These are phyloP conservation scores for Alauda arvensis DNA, from an alignment of 2,797 vertebrate genomes.

Conservation along the genomic window DNA sequence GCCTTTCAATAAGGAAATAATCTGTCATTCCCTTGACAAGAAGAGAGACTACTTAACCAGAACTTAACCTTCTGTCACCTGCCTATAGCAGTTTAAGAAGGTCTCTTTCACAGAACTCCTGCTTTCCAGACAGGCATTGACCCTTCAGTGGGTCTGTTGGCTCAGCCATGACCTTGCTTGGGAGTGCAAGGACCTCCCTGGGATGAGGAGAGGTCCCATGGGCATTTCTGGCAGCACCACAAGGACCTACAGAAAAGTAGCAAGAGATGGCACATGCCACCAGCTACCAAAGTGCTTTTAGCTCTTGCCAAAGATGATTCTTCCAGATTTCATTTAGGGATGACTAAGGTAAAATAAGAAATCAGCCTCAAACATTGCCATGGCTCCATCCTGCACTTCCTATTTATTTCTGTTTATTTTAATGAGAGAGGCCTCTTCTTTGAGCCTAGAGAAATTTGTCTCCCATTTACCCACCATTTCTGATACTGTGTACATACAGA, in stretches of 20 bases:
- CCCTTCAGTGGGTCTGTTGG: background rate
- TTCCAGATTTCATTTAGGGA: background rate
- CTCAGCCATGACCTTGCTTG: background rate
- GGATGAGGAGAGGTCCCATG: background rate
- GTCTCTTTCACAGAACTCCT: background rate
- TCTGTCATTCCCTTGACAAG: rapidly evolving
- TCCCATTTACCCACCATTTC: background rate
- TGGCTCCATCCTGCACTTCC: background rate
- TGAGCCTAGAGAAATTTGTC: background rate
- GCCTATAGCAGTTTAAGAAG: background rate
- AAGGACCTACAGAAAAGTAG: background rate
- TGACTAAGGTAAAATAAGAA: background rate
- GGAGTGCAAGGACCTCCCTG: background rate
- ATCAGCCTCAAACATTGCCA: background rate
- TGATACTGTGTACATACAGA: background rate
- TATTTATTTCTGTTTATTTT: background rate
- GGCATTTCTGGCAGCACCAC: background rate
- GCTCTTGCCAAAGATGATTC: background rate
- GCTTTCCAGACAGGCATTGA: background rate
- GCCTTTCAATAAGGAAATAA: background rate
- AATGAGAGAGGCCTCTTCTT: background rate
- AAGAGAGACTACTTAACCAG: background rate
- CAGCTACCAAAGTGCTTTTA: background rate
- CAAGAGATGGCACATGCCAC: background rate
- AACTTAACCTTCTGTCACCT: background rate